phyloP scores from a whole-genome alignment of 2,888 invertebrate species.

The Pseudolycoriella hygida region DNA sequence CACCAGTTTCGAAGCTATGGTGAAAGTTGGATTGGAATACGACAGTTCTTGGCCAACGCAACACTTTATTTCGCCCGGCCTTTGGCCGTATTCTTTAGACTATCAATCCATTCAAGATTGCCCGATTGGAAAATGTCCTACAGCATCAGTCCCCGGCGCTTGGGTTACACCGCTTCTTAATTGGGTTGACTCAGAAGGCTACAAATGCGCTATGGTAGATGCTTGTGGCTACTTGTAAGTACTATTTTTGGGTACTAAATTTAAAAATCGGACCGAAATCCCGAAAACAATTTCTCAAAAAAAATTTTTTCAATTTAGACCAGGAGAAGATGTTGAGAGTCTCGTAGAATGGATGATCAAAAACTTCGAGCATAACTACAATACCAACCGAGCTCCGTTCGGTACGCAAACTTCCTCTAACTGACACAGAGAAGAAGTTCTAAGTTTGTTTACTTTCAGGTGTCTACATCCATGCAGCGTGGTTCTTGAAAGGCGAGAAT shows the following conservation, averaged over 20 bases:
- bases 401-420: slow-evolving; percentile 22
- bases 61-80: slow-evolving; percentile 26
- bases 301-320: slow-evolving; percentile 10
- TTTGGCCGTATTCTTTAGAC: slow-evolving; percentile 48
- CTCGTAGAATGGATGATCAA: slow-evolving; percentile 37
- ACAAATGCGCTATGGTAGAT: slow-evolving; percentile 38
- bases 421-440: no score
- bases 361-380: slow-evolving; percentile 47
- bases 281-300: no score
- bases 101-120: slow-evolving; percentile 34
- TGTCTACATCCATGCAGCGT: slow-evolving; percentile 45
- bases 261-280: background rate
- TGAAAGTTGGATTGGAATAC: slow-evolving; percentile 31
- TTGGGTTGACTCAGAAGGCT: slow-evolving; percentile 30
- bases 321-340: slow-evolving; percentile 26
- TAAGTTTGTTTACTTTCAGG: no score
- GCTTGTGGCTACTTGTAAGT: slow-evolving; percentile 31
- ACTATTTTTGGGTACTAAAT: background rate
- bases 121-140: slow-evolving; percentile 33
- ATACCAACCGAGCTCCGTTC: slow-evolving; percentile 44
- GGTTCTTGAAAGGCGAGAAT: slow-evolving; percentile 34
- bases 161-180: slow-evolving; percentile 44
- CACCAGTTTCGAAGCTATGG: slow-evolving; percentile 31
- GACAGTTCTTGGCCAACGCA: slow-evolving; percentile 41
- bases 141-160: slow-evolving; percentile 31